These are phyloP conservation scores for Epizoanthus illoricatus DNA, from an alignment of 92 coral and sea anemone genomes.

Conservation along the genomic window DNA sequence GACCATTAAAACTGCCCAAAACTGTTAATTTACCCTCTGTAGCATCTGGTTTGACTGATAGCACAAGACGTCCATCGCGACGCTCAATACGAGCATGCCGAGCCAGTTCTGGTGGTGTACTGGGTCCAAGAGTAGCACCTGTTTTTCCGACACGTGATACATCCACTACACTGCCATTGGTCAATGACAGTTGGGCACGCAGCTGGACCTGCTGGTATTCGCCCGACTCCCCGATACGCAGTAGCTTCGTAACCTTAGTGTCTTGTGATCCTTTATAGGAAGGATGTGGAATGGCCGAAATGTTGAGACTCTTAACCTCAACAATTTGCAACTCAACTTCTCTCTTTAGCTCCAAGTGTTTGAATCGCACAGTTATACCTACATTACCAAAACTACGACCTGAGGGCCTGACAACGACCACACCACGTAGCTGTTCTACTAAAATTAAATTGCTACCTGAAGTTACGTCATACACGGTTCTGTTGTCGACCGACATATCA, in stretches of 20 bases:
- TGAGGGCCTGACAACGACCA: slow-evolving; percentile 33
- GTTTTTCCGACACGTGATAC: slow-evolving; percentile 28
- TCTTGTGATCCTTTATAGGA: slow-evolving; percentile 24
- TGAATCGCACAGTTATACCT: slow-evolving; percentile 26
- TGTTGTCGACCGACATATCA: slow-evolving; percentile 42
- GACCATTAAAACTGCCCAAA: slow-evolving; percentile 24
- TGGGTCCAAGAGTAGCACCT: slow-evolving; percentile 16
- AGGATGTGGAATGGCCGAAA: slow-evolving; percentile 46
- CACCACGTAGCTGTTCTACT: neutral
- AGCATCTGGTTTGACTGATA: slow-evolving; percentile 19
- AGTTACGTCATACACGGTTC: slow-evolving; percentile 34
- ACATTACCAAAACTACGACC: slow-evolving; percentile 40
- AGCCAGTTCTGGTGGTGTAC: slow-evolving; percentile 48
- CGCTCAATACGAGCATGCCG: slow-evolving; percentile 13
- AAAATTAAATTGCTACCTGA: slow-evolving; percentile 3
- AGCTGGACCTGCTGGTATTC: slow-evolving; percentile 35
- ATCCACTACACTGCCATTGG: slow-evolving; percentile 46
- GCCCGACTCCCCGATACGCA: slow-evolving; percentile 49
- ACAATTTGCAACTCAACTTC: slow-evolving; percentile 36
- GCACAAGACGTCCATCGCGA: slow-evolving; percentile 7
- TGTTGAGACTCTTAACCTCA: slow-evolving; percentile 20
- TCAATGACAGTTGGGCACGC: slow-evolving; percentile 19
- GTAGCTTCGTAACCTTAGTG: slow-evolving; percentile 30
- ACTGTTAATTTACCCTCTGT: slow-evolving; percentile 37
- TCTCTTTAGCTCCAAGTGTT: slow-evolving; percentile 24